A percentile compares a stretch with the other conserved stretches of the same genome.
Conservation (phyloP, 1,140 invertebrate genomes). For the Dendrolimus kikuchii region DNA sequence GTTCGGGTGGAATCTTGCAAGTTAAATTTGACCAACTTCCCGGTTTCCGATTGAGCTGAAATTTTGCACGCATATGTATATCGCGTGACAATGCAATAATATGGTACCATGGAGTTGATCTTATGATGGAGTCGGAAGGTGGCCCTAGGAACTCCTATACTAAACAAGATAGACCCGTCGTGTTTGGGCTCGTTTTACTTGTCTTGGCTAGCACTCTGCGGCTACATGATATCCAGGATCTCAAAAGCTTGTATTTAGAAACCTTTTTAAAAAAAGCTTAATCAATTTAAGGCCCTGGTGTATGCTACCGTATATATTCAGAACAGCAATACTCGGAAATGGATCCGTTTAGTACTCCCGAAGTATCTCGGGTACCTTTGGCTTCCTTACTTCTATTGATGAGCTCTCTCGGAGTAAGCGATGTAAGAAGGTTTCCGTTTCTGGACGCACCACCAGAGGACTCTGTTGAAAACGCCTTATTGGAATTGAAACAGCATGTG, state of each 20-base stretch:
- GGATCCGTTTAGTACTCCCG: constrained; percentile 90
- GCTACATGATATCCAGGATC: too few species aligned
- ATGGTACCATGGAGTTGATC: too few species aligned
- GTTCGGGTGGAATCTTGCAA: too few species aligned
- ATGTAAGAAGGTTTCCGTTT: constrained; percentile 95
- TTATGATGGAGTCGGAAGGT: too few species aligned
- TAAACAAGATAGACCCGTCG: too few species aligned
- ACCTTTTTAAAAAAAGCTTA: neutral
- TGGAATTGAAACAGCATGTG: constrained; percentile 91
- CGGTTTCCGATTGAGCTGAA: too few species aligned
- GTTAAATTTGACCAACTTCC: too few species aligned
- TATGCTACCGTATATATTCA: constrained; percentile 90
- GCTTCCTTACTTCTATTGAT: constrained; percentile 95
- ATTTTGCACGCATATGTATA: too few species aligned
- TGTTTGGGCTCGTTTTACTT: too few species aligned
- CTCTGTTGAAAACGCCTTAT: constrained; percentile 89
- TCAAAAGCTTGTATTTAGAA: neutral
- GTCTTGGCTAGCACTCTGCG: too few species aligned
- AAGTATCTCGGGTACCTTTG: constrained; percentile 93
- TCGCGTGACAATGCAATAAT: too few species aligned
- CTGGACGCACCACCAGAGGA: constrained; percentile 90
- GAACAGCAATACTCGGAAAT: constrained; percentile 77
- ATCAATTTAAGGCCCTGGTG: constrained; percentile 74
- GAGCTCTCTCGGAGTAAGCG: constrained; percentile 94
- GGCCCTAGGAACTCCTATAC: too few species aligned